These are phyloP conservation scores for Anhinga rufa DNA, from an alignment of 2,113 vertebrate genomes.

Conservation along the genomic window DNA sequence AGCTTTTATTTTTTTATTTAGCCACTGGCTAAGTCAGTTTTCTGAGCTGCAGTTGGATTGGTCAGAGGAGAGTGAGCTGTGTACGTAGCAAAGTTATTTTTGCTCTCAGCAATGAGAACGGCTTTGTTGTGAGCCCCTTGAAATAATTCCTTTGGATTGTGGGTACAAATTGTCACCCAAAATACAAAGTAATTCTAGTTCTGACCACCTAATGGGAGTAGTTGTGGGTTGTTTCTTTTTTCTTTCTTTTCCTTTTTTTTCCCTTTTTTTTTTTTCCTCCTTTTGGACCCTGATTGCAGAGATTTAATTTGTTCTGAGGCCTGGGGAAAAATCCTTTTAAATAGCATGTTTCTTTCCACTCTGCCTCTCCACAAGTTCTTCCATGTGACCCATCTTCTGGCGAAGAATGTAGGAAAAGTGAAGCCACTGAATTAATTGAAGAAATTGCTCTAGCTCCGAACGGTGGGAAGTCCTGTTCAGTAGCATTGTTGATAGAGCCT, in stretches of 20 bases:
- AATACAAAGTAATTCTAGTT: background rate
- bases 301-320: constrained; percentile 49
- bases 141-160: constrained; percentile 14
- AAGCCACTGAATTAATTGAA: constrained; percentile 47
- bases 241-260: background rate
- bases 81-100: constrained; percentile 2
- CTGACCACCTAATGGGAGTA: constrained; percentile 31
- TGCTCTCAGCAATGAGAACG: background rate
- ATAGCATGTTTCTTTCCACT: constrained; percentile 46
- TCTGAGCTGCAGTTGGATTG: background rate
- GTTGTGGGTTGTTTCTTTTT: background rate
- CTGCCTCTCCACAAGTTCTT: constrained; percentile 52
- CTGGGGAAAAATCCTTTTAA: constrained; percentile 1
- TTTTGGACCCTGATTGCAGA: constrained; percentile 27
- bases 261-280: fast-evolving
- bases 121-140: constrained; percentile 25
- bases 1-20: background rate
- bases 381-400: constrained; percentile 56
- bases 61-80: background rate
- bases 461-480: constrained; percentile 31
- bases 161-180: constrained; percentile 38
- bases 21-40: background rate
- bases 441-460: constrained; percentile 2
- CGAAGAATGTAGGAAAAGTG: constrained; percentile 1
- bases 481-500: constrained; percentile 6